Conservation (phyloP, 2,113 vertebrate genomes). For the Hippopotamus amphibius region DNA sequence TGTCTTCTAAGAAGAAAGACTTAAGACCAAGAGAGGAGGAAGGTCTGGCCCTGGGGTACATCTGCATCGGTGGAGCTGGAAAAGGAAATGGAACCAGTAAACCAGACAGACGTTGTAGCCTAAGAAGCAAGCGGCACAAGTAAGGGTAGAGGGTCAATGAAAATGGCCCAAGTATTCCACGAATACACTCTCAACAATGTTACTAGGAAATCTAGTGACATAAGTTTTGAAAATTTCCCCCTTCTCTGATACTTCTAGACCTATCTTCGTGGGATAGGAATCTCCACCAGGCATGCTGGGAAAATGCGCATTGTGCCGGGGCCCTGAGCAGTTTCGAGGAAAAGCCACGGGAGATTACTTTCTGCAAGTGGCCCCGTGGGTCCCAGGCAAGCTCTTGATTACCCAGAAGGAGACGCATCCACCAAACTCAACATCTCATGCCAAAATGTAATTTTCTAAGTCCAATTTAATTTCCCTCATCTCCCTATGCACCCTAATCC, state of each 20-base stretch:
- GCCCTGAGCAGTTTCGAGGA: background rate
- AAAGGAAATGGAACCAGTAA: background rate
- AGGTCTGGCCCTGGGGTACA: background rate
- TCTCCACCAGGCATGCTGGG: background rate
- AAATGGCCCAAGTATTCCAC: background rate
- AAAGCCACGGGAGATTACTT: background rate
- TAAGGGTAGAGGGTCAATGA: too few relatives aligned
- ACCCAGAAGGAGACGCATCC: background rate
- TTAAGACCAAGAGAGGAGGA: background rate
- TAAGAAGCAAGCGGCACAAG: background rate
- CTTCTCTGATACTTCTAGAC: background rate
- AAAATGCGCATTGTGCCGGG: background rate
- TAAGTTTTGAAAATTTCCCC: background rate
- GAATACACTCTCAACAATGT: background rate
- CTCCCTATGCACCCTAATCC: background rate
- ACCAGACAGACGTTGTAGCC: background rate
- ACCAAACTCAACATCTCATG: background rate
- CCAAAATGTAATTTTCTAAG: slow-evolving; percentile 61
- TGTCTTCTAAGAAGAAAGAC: background rate
- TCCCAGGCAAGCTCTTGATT: background rate
- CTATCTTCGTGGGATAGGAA: background rate
- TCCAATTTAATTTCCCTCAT: slow-evolving; percentile 15
- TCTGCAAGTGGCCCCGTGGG: background rate
- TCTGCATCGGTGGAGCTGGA: background rate
- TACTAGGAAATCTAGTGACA: background rate